Evolutionary conservation across 2,797 vertebrate genomes (phyloP).

Genomic region (Mormyrus proboscirostris): DNA sequence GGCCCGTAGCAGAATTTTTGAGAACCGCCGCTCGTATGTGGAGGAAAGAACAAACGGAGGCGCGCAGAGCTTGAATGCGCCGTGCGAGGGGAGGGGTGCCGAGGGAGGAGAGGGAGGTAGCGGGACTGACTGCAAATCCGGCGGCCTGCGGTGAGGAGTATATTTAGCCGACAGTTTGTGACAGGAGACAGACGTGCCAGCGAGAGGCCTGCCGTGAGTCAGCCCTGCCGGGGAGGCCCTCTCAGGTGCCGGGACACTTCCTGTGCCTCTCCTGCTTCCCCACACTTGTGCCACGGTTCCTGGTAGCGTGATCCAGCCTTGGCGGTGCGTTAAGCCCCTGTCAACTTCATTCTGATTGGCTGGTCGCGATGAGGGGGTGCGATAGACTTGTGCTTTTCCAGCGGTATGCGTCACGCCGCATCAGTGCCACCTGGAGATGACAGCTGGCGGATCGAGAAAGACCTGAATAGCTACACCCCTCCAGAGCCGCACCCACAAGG

Average conservation of each 20-base stretch:
- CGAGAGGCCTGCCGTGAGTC: not conserved
- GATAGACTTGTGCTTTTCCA: not conserved
- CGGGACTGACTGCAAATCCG: not conserved
- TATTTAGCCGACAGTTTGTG: not conserved
- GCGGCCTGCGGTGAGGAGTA: not conserved
- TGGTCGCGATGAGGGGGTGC: not conserved
- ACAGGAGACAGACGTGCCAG: not conserved
- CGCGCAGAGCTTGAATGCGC: not conserved
- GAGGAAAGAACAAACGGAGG: not conserved
- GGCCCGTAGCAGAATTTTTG: not conserved
- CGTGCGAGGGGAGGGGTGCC: not conserved
- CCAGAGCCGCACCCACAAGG: not conserved
- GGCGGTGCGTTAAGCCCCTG: slow-evolving; percentile 6
- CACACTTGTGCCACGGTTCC: not conserved
- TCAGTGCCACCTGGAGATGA: not conserved
- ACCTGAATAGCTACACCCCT: not conserved
- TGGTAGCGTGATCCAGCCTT: not conserved
- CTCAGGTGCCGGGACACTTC: not conserved
- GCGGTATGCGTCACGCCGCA: not conserved
- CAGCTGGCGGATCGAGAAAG: not conserved
- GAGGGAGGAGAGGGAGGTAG: not conserved
- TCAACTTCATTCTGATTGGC: not conserved
- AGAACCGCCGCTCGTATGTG: not conserved
- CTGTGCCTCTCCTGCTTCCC: not conserved
- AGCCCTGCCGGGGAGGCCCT: not conserved